Evolutionary conservation across 2,797 vertebrate genomes (phyloP).

Genomic region (Sebastes cheni): DNA sequence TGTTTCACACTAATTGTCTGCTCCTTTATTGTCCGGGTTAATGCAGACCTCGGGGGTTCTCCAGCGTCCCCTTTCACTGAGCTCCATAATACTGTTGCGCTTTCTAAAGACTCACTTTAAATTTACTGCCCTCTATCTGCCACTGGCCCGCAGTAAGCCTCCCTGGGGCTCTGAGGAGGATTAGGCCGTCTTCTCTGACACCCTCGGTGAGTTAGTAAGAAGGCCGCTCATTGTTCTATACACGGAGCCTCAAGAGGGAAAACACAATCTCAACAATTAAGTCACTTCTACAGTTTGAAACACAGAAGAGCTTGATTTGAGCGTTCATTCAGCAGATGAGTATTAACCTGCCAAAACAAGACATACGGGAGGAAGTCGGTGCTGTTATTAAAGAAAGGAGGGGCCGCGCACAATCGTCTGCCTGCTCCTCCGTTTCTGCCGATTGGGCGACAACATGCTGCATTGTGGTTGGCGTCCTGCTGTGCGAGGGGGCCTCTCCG

Average conservation of each 20-base stretch:
- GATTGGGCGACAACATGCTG: constrained; percentile 55
- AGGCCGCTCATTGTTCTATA: constrained; percentile 65
- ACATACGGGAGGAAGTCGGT: constrained; percentile 41
- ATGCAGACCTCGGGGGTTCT: constrained; percentile 83
- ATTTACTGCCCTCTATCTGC: constrained; percentile 84
- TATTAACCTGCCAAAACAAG: constrained; percentile 49
- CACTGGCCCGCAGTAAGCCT: constrained; percentile 66
- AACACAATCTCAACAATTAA: constrained; percentile 65
- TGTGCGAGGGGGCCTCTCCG: constrained; percentile 69
- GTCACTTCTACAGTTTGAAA: constrained; percentile 28
- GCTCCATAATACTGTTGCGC: constrained; percentile 69
- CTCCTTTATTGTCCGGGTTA: constrained; percentile 84
- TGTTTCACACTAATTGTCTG: constrained; percentile 85
- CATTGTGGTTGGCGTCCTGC: constrained; percentile 66
- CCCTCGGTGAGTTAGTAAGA: constrained; percentile 66
- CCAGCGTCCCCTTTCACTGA: constrained; percentile 73
- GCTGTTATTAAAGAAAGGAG: constrained; percentile 26
- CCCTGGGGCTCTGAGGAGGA: constrained; percentile 62
- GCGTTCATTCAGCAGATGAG: constrained; percentile 28
- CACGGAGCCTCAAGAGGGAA: constrained; percentile 56
- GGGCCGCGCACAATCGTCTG: constrained; percentile 52
- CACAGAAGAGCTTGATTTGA: constrained; percentile 32
- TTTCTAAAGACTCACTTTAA: constrained; percentile 79
- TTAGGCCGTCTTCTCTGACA: constrained; percentile 69
- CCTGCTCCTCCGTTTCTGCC: constrained; percentile 47